These are phyloP conservation scores for Eupristina koningsbergeri DNA, from an alignment of 1,140 invertebrate species.

Conservation along the genomic window DNA sequence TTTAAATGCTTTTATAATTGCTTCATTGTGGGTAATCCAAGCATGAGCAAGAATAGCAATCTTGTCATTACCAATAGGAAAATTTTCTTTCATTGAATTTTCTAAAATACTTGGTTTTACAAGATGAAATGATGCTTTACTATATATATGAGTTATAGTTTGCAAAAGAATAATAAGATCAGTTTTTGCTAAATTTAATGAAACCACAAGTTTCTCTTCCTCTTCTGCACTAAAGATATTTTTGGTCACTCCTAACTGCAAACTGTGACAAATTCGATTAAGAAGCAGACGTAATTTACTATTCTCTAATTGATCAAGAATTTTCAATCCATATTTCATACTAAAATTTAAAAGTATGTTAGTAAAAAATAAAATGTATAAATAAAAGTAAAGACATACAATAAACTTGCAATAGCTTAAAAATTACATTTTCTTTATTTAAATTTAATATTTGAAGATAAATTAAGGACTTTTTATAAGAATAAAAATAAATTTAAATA, in stretches of 20 bases:
- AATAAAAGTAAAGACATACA: neutral
- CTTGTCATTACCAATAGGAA: slow-evolving; percentile 62
- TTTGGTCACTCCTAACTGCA: slow-evolving; percentile 53
- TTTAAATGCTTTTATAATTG: slow-evolving; percentile 61
- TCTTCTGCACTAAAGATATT: slow-evolving; percentile 65
- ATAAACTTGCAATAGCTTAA: neutral
- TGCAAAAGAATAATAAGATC: slow-evolving; percentile 61
- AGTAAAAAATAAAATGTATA: neutral
- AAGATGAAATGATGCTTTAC: slow-evolving; percentile 62
- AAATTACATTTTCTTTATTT: neutral
- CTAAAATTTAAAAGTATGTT: slow-evolving; percentile 49
- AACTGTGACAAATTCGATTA: slow-evolving; percentile 63
- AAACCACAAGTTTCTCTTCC: slow-evolving; percentile 66
- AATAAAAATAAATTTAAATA: too few species aligned
- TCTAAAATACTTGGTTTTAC: slow-evolving; percentile 60
- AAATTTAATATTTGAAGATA: too few species aligned
- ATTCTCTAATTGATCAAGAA: slow-evolving; percentile 60
- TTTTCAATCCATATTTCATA: slow-evolving; percentile 58
- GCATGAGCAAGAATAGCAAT: slow-evolving; percentile 60
- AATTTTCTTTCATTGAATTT: slow-evolving; percentile 60
- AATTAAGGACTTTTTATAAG: too few species aligned
- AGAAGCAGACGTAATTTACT: slow-evolving; percentile 66
- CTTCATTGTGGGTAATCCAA: slow-evolving; percentile 64
- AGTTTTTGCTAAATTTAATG: slow-evolving; percentile 61
- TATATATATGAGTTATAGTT: slow-evolving; percentile 60